Conservation (phyloP, 2,797 vertebrate genomes). For the Sus cebifrons region DNA sequence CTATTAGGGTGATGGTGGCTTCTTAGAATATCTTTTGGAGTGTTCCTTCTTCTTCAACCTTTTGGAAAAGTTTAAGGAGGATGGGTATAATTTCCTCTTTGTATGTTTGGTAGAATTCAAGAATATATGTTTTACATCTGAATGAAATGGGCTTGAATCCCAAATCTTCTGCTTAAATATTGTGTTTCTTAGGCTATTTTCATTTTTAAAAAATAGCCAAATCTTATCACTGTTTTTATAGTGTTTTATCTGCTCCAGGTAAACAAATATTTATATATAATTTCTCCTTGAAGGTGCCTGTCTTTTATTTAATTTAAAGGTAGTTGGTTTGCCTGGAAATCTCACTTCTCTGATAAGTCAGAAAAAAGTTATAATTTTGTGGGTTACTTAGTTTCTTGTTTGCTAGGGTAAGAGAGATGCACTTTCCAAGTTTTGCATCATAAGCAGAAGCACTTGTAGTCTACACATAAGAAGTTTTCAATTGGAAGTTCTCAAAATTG, state of each 20-base stretch:
- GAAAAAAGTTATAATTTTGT: neutral
- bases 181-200: no score
- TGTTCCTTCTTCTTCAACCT: no score
- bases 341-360: neutral
- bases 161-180: no score
- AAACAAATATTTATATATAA: neutral
- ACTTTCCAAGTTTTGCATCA: conserved; percentile 10
- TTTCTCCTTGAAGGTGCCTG: neutral
- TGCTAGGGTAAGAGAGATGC: neutral
- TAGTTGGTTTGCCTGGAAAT: conserved; percentile 1
- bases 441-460: neutral
- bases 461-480: no score
- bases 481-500: neutral
- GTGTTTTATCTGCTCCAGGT: neutral
- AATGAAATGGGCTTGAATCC: no score
- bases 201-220: no score
- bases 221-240: neutral
- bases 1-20: no score
- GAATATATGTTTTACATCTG: no score
- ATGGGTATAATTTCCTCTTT: no score
- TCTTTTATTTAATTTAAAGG: neutral
- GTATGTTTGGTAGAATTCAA: no score
- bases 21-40: no score
- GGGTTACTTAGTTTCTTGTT: neutral
- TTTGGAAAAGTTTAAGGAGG: no score